A percentile compares a stretch with the other conserved stretches of the same genome.
phyloP scores from a whole-genome alignment of 2,797 vertebrate genomes.

The Lophura swinhoii region DNA sequence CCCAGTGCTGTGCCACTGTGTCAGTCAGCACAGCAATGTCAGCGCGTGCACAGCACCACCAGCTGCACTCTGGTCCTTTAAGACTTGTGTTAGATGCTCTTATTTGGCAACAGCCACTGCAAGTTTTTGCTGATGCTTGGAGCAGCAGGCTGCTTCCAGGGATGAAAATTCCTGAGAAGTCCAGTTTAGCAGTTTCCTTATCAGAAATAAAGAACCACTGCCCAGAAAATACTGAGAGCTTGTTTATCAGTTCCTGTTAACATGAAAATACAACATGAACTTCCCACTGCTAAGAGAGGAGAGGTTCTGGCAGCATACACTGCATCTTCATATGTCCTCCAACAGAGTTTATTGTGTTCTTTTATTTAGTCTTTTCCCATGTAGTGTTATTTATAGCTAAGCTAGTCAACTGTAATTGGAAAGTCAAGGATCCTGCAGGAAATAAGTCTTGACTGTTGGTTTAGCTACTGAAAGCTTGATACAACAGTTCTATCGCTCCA shows the following conservation, averaged over 20 bases:
- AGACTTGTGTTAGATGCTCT: neutral
- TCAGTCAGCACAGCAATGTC: neutral
- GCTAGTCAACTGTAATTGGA: neutral
- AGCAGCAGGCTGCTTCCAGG: neutral
- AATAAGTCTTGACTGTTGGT: neutral
- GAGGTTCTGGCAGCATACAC: neutral
- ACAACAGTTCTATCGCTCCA: neutral
- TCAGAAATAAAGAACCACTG: conserved; percentile 26
- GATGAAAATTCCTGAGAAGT: neutral
- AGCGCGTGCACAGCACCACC: neutral
- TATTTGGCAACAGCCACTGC: neutral
- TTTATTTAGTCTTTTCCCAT: neutral
- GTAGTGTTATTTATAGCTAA: conserved; percentile 7
- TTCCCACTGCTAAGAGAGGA: neutral
- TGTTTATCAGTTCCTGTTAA: conserved; percentile 44
- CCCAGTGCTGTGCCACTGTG: neutral
- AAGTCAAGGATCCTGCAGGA: neutral
- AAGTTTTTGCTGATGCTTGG: neutral
- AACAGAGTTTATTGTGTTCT: neutral
- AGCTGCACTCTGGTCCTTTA: neutral
- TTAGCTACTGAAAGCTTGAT: neutral
- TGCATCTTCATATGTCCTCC: neutral
- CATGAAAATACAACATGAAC: neutral
- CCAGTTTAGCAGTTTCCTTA: conserved; percentile 8
- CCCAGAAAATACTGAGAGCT: neutral